Percentiles rank a stretch among this genome's conserved stretches.
Conservation (phyloP, 1,140 invertebrate species). For the Planococcus citri region DNA sequence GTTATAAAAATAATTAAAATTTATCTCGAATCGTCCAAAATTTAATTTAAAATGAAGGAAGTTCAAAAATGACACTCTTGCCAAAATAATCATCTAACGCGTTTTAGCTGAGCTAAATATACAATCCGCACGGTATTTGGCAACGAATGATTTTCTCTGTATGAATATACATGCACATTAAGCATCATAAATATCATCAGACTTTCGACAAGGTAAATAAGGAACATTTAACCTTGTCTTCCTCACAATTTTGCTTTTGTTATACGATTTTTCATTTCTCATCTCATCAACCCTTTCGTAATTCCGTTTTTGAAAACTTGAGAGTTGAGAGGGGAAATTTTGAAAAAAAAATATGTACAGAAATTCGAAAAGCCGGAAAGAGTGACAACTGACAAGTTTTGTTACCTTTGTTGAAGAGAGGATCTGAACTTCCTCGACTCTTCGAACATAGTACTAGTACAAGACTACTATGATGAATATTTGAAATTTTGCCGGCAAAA, state of each 20-base stretch:
- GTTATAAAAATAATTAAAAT: neutral
- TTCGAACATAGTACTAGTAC: too few relatives aligned
- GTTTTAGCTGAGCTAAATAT: constrained; percentile 19
- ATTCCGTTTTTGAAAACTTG: too few relatives aligned
- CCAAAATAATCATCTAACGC: constrained; percentile 18
- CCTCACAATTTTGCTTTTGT: neutral
- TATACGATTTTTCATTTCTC: too few relatives aligned
- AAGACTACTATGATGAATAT: too few relatives aligned
- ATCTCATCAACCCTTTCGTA: too few relatives aligned
- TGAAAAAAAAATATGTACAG: too few relatives aligned
- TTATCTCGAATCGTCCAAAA: constrained; percentile 9
- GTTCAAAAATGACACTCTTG: constrained; percentile 13
- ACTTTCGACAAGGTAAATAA: constrained; percentile 15
- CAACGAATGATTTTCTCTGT: constrained; percentile 9
- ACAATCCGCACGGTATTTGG: constrained; percentile 12
- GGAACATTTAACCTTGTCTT: constrained; percentile 11
- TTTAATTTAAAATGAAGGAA: constrained; percentile 18
- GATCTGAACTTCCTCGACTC: too few relatives aligned
- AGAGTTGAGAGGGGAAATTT: too few relatives aligned
- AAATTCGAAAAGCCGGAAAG: too few relatives aligned
- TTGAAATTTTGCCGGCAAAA: too few relatives aligned
- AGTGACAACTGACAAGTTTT: too few relatives aligned
- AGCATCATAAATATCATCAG: constrained; percentile 15
- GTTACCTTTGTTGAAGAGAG: too few relatives aligned
- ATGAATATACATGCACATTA: constrained; percentile 13